A percentile compares a stretch with the other conserved stretches of the same genome.
Conservation (phyloP, 2,113 vertebrate genomes). For the Fulmarus glacialis region DNA sequence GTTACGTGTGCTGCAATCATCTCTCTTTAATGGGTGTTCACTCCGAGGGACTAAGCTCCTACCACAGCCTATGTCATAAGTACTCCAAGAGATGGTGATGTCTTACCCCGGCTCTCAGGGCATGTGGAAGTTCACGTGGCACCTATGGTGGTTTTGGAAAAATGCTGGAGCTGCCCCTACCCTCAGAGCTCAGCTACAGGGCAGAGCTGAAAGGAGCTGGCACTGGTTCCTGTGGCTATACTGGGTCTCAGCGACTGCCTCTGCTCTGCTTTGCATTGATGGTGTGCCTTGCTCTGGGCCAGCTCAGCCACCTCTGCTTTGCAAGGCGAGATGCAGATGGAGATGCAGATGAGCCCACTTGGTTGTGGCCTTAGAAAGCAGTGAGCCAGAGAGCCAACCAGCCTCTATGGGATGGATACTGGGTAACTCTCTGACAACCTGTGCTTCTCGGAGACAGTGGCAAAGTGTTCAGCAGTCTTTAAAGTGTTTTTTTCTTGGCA, state of each 20-base stretch:
- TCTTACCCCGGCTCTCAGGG: accelerated
- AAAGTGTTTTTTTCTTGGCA: background rate
- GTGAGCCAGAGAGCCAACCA: background rate
- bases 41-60: background rate
- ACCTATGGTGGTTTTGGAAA: background rate
- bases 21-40: background rate
- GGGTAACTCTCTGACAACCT: background rate
- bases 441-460: background rate
- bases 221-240: background rate
- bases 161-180: background rate
- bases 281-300: background rate
- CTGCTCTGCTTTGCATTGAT: background rate
- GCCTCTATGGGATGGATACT: background rate
- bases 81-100: background rate
- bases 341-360: background rate
- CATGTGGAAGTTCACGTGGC: background rate
- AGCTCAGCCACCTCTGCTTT: background rate
- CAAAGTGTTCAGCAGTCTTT: background rate
- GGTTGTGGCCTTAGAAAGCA: background rate
- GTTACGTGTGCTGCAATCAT: background rate
- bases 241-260: background rate
- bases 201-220: background rate
- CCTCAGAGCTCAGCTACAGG: background rate
- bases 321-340: background rate
- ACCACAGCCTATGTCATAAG: background rate